phyloP scores from a whole-genome alignment of 2,113 vertebrate genomes.

The Heterochromis multidens region DNA sequence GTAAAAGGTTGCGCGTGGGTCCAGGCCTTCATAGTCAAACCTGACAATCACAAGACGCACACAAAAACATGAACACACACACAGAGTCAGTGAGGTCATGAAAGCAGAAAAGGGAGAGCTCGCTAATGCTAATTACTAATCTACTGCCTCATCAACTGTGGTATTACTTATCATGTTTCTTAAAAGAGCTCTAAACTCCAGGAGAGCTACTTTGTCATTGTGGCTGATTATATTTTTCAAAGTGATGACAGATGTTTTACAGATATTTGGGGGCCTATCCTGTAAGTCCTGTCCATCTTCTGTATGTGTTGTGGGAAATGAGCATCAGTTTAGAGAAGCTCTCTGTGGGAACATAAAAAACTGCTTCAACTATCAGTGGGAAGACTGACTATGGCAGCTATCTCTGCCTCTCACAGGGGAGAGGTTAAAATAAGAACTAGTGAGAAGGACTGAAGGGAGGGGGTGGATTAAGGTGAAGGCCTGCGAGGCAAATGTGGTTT shows the following conservation, averaged over 20 bases:
- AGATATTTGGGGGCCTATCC: neutral
- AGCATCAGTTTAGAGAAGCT: constrained; percentile 30
- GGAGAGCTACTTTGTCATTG: neutral
- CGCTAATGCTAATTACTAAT: neutral
- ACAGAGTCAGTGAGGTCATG: neutral
- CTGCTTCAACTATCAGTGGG: constrained; percentile 42
- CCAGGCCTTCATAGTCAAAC: constrained; percentile 97
- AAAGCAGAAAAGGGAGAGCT: neutral
- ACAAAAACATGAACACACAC: neutral
- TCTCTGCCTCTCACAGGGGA: constrained; percentile 52
- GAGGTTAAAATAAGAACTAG: constrained; percentile 59
- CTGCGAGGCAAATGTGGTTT: constrained; percentile 19
- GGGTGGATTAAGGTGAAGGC: constrained; percentile 33
- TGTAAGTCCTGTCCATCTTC: neutral
- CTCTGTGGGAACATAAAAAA: constrained; percentile 52
- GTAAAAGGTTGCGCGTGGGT: constrained; percentile 87
- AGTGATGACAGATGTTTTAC: neutral
- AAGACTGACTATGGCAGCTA: constrained; percentile 25
- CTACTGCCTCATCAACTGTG: neutral
- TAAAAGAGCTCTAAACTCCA: neutral
- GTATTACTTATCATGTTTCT: neutral
- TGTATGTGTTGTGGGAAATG: constrained; percentile 47
- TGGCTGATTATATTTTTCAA: neutral
- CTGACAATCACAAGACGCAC: constrained; percentile 61
- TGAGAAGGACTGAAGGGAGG: neutral